Conservation (phyloP, 1,140 invertebrate genomes). For the Drosophila baimaii region DNA sequence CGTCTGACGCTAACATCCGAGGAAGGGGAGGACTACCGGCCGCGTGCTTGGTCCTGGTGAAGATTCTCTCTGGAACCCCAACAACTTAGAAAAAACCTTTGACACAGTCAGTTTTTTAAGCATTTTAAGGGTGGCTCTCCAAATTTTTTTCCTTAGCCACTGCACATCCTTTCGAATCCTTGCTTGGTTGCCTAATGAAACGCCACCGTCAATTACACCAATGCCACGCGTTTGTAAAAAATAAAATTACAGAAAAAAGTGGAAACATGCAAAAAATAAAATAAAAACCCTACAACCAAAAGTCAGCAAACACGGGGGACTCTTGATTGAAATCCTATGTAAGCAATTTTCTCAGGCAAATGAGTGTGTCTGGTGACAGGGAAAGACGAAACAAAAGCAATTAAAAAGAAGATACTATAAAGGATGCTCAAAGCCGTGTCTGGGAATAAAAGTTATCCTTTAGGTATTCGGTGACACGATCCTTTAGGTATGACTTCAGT, state of each 20-base stretch:
- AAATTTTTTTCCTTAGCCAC: slow-evolving; percentile 44
- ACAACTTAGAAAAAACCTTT: slow-evolving; percentile 58
- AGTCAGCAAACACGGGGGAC: slow-evolving; percentile 55
- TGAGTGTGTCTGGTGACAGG: slow-evolving; percentile 13
- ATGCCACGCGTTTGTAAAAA: slow-evolving; percentile 64
- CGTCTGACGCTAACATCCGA: slow-evolving; percentile 64
- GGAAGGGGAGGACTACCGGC: slow-evolving; percentile 27
- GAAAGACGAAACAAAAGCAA: not conserved
- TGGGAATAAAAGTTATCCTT: slow-evolving; percentile 37
- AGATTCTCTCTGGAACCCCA: slow-evolving; percentile 20
- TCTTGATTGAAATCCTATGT: slow-evolving; percentile 55
- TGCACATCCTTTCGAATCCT: slow-evolving; percentile 62
- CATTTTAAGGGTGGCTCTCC: slow-evolving; percentile 69
- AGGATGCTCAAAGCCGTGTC: slow-evolving; percentile 46
- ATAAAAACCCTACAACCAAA: slow-evolving; percentile 36
- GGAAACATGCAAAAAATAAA: slow-evolving; percentile 17
- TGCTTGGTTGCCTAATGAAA: slow-evolving; percentile 71
- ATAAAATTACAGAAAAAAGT: slow-evolving; percentile 53
- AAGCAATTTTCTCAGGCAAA: slow-evolving; percentile 67
- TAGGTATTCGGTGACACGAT: slow-evolving; percentile 5
- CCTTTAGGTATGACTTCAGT: not conserved
- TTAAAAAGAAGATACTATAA: slow-evolving; percentile 35
- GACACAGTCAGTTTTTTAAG: slow-evolving; percentile 72
- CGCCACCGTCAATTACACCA: slow-evolving; percentile 71
- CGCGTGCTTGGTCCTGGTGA: slow-evolving; percentile 3